Conservation (phyloP, 2,113 vertebrate genomes). For the Hystrix cristata region DNA sequence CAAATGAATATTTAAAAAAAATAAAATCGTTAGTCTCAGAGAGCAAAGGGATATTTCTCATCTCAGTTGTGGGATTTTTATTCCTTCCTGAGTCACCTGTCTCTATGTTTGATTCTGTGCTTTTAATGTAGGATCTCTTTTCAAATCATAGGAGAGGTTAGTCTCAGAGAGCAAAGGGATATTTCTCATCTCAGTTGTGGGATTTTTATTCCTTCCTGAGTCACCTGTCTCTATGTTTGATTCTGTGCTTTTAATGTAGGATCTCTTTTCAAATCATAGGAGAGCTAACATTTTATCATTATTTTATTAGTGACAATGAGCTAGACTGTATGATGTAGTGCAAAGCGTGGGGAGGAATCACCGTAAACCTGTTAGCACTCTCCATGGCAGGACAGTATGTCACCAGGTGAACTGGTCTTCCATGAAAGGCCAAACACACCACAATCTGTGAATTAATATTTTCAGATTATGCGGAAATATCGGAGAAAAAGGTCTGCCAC, state of each 20-base stretch:
- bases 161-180: background rate
- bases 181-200: background rate
- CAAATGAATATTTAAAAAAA: too few species aligned
- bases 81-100: background rate
- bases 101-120: background rate
- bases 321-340: background rate
- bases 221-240: background rate
- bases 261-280: background rate
- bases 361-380: background rate
- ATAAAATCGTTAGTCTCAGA: background rate
- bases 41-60: background rate
- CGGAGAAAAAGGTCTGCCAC: background rate
- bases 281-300: background rate
- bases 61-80: constrained; percentile 1
- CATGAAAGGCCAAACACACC: background rate
- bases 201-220: background rate
- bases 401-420: background rate
- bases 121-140: background rate
- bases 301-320: background rate
- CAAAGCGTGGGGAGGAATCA: background rate
- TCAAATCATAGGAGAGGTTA: background rate
- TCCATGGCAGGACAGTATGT: background rate
- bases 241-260: background rate
- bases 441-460: background rate
- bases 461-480: background rate